phyloP scores from a whole-genome alignment of 2,888 invertebrate genomes.

The Masnerella sp. region DNA sequence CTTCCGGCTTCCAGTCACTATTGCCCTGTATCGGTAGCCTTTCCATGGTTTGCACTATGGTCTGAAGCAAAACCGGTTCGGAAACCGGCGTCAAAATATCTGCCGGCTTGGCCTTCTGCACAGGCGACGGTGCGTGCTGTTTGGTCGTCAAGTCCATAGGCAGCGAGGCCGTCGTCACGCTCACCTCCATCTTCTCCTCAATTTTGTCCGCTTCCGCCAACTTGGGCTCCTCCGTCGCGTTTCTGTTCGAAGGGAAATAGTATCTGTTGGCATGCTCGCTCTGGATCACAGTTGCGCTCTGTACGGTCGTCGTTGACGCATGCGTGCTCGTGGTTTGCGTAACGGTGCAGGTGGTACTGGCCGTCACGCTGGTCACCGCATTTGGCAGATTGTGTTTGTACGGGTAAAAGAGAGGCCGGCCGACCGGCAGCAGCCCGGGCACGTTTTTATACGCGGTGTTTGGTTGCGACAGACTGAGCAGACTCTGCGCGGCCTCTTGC shows the following conservation, averaged over 20 bases:
- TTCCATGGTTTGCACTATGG: slow-evolving; percentile 82
- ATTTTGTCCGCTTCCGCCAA: slow-evolving; percentile 63
- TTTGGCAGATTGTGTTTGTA: slow-evolving; percentile 75
- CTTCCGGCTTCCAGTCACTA: slow-evolving; percentile 78
- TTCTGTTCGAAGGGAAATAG: slow-evolving; percentile 75
- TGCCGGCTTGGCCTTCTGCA: slow-evolving; percentile 69
- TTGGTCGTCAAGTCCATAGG: slow-evolving; percentile 79
- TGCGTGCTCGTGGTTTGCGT: slow-evolving; percentile 48
- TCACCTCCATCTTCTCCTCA: slow-evolving; percentile 64
- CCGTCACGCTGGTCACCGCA: slow-evolving; percentile 54
- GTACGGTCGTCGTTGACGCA: slow-evolving; percentile 57
- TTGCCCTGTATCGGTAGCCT: slow-evolving; percentile 80
- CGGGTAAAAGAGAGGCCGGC: slow-evolving; percentile 84
- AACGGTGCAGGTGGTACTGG: slow-evolving; percentile 52
- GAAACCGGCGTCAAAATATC: slow-evolving; percentile 82
- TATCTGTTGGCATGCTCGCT: slow-evolving; percentile 73
- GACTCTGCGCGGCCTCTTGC: slow-evolving; percentile 91
- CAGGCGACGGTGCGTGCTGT: slow-evolving; percentile 62
- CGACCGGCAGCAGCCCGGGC: slow-evolving; percentile 81
- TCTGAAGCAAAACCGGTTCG: slow-evolving; percentile 82
- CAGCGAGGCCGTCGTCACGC: slow-evolving; percentile 60
- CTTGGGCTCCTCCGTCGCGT: slow-evolving; percentile 62
- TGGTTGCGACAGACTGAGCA: slow-evolving; percentile 85
- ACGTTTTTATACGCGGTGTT: slow-evolving; percentile 72
- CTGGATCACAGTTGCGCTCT: slow-evolving; percentile 67